Evolutionary conservation across 2,797 vertebrate genomes (phyloP).

Genomic region (Pelochelys cantorii): DNA sequence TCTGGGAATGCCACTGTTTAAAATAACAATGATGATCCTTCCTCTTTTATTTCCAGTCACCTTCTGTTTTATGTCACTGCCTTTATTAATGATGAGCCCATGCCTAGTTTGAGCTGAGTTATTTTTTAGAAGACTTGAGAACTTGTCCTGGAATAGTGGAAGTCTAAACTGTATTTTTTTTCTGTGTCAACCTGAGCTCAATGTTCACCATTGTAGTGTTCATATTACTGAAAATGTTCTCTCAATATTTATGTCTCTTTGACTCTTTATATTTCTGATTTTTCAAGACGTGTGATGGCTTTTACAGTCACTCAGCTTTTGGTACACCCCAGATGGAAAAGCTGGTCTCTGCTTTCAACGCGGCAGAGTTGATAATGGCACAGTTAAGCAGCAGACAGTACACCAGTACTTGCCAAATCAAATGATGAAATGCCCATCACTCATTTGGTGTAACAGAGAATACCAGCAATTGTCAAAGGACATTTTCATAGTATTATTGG

Average conservation of each 20-base stretch:
- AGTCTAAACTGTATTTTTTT: neutral
- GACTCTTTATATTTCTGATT: neutral
- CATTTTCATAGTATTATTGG: neutral
- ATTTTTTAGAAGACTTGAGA: neutral
- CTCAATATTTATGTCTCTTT: neutral
- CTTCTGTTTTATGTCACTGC: neutral
- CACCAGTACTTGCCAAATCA: conserved; percentile 4
- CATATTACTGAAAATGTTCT: neutral
- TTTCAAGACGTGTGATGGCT: neutral
- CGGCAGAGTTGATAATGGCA: neutral
- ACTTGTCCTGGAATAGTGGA: neutral
- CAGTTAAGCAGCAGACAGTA: neutral
- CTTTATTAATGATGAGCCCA: neutral
- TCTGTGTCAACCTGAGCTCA: neutral
- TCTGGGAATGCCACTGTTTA: too few species aligned
- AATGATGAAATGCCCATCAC: neutral
- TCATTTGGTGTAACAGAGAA: neutral
- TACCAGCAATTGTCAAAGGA: neutral
- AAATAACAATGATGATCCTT: neutral
- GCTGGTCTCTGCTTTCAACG: neutral
- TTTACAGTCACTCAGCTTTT: neutral
- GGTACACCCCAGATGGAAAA: conserved; percentile 1
- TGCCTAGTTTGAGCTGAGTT: neutral
- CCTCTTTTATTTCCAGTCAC: neutral
- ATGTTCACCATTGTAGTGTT: neutral